Evolutionary conservation across 2,113 vertebrate genomes (phyloP), one percentile per base, ranked within the genome.

Genomic region (Semicossyphus pulcher): DNA sequence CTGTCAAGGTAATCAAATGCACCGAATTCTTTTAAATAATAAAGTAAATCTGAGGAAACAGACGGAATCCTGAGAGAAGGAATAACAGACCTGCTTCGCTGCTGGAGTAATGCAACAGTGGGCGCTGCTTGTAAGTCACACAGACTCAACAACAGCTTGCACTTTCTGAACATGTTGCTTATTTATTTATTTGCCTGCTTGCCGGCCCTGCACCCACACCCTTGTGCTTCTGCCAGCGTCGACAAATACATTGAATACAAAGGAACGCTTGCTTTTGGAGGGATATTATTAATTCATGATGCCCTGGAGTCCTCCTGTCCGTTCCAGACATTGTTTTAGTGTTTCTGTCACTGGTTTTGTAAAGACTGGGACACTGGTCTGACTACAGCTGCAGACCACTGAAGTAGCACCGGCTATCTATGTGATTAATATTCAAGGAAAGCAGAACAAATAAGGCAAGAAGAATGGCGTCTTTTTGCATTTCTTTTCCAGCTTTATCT

Each of bases 201-300:
- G 84, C 72, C 45, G 3, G 57, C 56, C 78, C 80, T 54, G 63
- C 80, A 73, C 82, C 83, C 73, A 48, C 78, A 75, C 61, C 62
- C 41, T 57, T 72, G 57, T 61, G 48, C 52, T 72, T 62, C 69
- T 83, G 61, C 82, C 82, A 84, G 70, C 80, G 76, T 76, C 25
- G 76, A 90, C 88, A 89, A 83, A 89, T 80, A 84, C 81, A 89
- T 76, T 84, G 59, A 72, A 53, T 82, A 89, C 81, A 89, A 84
- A 80, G 61, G 52, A 85, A 69, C 47, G 65, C 72, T 69, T 65
- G 77, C 76, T 88, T 87, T 86, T 76, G 66, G 85, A 84, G 73
- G 42, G 29, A 56, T 59, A 65, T 93, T 80, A 90, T 87, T 94
- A 90, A 92, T 93, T 93, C 80, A 93, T 89, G 80, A 87, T 76